These are phyloP conservation scores for Paedocypris micromegethes DNA, from an alignment of 2,797 vertebrate species.

Conservation along the genomic window DNA sequence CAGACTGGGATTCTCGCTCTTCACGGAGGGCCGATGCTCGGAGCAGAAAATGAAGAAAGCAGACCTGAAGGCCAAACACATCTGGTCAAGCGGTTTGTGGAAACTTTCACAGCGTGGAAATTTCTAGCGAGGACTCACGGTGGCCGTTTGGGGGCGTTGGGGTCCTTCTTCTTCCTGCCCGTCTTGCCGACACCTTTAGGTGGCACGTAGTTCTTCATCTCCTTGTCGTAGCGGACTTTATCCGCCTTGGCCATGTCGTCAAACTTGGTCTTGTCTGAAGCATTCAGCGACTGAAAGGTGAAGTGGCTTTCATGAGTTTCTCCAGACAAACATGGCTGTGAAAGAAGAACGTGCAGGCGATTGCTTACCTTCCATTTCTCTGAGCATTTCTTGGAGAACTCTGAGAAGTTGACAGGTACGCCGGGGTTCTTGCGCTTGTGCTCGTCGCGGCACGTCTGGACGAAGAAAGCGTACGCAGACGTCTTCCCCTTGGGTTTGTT, in stretches of 20 bases:
- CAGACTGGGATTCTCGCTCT: constrained; percentile 80
- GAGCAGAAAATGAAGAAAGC: constrained; percentile 93
- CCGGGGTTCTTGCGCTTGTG: constrained; percentile 89
- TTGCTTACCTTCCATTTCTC: constrained; percentile 85
- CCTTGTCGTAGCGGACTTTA: constrained; percentile 85
- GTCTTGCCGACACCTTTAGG: constrained; percentile 82
- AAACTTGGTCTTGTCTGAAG: constrained; percentile 83
- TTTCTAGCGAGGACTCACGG: constrained; percentile 68
- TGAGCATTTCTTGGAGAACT: constrained; percentile 92
- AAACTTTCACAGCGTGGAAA: too few species aligned
- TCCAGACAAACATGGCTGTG: background rate
- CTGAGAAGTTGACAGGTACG: constrained; percentile 84
- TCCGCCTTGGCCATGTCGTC: constrained; percentile 90
- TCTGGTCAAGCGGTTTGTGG: too few species aligned
- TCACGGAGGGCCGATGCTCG: constrained; percentile 86
- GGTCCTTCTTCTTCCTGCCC: constrained; percentile 85
- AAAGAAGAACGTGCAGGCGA: too few species aligned
- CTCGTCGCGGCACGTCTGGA: constrained; percentile 88
- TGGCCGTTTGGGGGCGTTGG: constrained; percentile 88
- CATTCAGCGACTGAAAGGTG: constrained; percentile 71
- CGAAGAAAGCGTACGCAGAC: constrained; percentile 91
- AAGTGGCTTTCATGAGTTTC: too few species aligned
- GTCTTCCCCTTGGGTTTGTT: constrained; percentile 93
- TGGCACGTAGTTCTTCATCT: constrained; percentile 88
- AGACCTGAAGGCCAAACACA: constrained; percentile 64